A percentile compares a stretch with the other conserved stretches of the same genome.
Evolutionary conservation across 2,888 invertebrate genomes (phyloP).

Genomic region (Sinopyrophorus schimmeli): DNA sequence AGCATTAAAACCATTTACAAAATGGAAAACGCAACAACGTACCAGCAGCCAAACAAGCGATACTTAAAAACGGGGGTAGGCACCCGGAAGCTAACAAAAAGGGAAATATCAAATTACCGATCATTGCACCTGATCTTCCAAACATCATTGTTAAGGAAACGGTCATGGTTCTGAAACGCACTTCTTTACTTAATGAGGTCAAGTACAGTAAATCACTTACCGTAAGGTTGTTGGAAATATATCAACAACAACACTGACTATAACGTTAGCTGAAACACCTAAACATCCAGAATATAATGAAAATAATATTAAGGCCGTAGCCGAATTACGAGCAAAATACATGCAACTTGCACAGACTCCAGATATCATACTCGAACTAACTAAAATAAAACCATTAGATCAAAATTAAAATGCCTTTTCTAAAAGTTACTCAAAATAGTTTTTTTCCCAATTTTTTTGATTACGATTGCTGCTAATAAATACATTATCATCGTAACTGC

Average conservation of each 20-base stretch:
- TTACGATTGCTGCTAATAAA: constrained; percentile 61
- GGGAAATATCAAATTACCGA: constrained; percentile 74
- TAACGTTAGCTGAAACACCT: constrained; percentile 62
- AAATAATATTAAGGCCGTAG: constrained; percentile 60
- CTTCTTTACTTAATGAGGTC: background rate
- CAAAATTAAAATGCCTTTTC: background rate
- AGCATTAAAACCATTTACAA: too few species aligned
- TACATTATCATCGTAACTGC: constrained; percentile 66
- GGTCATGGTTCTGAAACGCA: constrained; percentile 66
- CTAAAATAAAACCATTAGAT: constrained; percentile 1
- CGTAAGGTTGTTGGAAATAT: constrained; percentile 68
- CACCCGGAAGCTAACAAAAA: constrained; percentile 69
- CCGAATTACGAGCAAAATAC: constrained; percentile 61
- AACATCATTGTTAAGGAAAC: constrained; percentile 72
- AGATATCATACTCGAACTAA: constrained; percentile 49
- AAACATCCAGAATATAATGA: constrained; percentile 60
- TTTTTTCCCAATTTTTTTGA: constrained; percentile 60
- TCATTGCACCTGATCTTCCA: constrained; percentile 70
- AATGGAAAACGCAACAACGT: too few species aligned
- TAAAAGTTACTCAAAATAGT: constrained; percentile 57
- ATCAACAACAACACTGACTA: constrained; percentile 66
- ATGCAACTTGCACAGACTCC: constrained; percentile 59
- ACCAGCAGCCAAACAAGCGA: constrained; percentile 66
- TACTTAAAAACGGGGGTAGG: constrained; percentile 71
- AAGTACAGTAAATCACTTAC: too few species aligned